Evolutionary conservation across 2,888 invertebrate species (phyloP).

Genomic region (Rhingia rostrata): DNA sequence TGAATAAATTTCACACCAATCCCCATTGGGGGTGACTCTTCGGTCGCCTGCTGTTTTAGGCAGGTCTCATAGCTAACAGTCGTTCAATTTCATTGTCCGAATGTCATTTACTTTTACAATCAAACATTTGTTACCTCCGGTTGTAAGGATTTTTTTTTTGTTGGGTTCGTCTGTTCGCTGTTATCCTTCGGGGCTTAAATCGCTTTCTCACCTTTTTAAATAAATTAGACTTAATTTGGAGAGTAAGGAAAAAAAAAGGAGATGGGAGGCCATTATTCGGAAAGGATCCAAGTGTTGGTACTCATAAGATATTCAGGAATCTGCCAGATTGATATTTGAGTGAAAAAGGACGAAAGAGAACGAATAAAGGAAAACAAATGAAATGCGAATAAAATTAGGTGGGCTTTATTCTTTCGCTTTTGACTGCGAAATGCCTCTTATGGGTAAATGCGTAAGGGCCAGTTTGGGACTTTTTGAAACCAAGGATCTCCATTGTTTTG

Average conservation of each 20-base stretch:
- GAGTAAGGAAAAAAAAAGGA: conserved; percentile 58
- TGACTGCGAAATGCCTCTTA: conserved; percentile 53
- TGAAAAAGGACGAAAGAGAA: conserved; percentile 55
- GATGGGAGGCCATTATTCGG: conserved; percentile 56
- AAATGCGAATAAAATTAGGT: conserved; percentile 73
- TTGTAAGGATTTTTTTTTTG: conserved; percentile 25
- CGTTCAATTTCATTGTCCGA: conserved; percentile 74
- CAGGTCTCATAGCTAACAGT: conserved; percentile 55
- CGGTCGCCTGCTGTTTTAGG: conserved; percentile 41
- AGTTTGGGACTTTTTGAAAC: conserved; percentile 65
- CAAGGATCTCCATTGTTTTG: conserved; percentile 23
- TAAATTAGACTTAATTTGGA: conserved; percentile 74
- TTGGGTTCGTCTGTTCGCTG: neutral
- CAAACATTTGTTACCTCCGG: conserved; percentile 67
- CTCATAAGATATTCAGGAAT: conserved; percentile 70
- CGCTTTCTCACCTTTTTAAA: conserved; percentile 74
- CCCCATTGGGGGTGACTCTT: conserved; percentile 10
- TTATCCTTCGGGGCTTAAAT: conserved; percentile 65
- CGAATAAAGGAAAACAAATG: conserved; percentile 56
- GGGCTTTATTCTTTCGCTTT: conserved; percentile 27
- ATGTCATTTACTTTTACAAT: conserved; percentile 74
- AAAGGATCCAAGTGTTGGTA: conserved; percentile 57
- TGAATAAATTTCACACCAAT: conserved; percentile 73
- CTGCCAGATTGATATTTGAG: conserved; percentile 73
- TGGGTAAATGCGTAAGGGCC: conserved; percentile 61